Conservation (phyloP, 1,140 invertebrate species). For the Penaeus indicus region DNA sequence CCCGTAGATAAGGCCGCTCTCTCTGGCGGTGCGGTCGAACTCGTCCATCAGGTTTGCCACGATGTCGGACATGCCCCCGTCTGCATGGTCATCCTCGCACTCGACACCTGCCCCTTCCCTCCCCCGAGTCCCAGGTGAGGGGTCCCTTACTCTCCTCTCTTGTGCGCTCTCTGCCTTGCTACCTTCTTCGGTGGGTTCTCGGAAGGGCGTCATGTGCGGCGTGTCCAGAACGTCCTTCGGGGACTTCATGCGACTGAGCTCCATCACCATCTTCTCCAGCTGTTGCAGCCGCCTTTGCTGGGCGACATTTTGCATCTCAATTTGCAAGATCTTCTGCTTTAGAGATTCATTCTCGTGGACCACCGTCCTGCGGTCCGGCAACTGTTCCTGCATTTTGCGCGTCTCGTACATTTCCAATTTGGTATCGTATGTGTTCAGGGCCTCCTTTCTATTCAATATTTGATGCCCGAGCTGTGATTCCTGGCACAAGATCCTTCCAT, state of each 20-base stretch:
- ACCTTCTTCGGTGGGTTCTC: neutral
- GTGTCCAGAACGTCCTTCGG: neutral
- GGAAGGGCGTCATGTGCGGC: neutral
- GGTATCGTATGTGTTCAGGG: too few relatives aligned
- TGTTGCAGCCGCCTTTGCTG: constrained; percentile 51
- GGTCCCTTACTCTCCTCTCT: too few relatives aligned
- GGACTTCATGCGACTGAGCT: constrained; percentile 1
- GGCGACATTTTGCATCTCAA: constrained; percentile 43
- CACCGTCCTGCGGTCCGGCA: neutral
- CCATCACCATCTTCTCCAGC: constrained; percentile 52
- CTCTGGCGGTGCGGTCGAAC: constrained; percentile 51
- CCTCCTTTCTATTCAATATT: too few relatives aligned
- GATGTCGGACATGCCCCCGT: constrained; percentile 19
- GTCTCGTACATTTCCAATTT: too few relatives aligned
- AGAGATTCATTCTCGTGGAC: constrained; percentile 34
- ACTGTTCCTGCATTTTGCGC: too few relatives aligned
- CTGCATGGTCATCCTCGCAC: neutral
- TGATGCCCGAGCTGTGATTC: too few relatives aligned
- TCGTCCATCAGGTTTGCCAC: constrained; percentile 52
- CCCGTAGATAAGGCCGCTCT: constrained; percentile 45
- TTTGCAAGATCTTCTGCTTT: constrained; percentile 28
- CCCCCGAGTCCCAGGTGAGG: neutral
- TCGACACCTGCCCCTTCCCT: neutral
- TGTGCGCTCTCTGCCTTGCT: neutral
- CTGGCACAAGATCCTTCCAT: too few relatives aligned